Evolutionary conservation across 2,888 invertebrate genomes (phyloP).

Genomic region (Himalopsyche kuldschensis): DNA sequence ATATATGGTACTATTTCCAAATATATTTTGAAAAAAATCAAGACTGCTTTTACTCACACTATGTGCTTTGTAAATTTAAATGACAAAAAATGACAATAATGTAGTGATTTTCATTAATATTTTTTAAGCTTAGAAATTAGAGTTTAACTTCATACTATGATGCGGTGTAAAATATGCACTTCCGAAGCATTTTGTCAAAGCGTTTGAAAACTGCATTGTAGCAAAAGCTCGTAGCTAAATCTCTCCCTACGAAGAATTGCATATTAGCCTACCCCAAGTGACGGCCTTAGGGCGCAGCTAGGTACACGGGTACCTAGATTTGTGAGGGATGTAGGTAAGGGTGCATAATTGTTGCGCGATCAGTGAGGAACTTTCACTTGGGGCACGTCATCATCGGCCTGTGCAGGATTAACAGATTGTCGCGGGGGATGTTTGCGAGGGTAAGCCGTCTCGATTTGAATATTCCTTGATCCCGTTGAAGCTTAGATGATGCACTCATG

Average conservation of each 20-base stretch:
- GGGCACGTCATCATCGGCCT: neutral
- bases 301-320: slow-evolving; percentile 3
- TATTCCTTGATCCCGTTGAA: neutral
- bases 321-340: slow-evolving; percentile 7
- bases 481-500: neutral
- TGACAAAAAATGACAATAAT: too few species aligned
- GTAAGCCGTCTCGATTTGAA: slow-evolving; percentile 2
- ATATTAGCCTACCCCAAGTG: slow-evolving; percentile 29
- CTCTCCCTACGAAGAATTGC: slow-evolving; percentile 7
- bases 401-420: slow-evolving; percentile 30
- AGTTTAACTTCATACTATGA: too few species aligned
- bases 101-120: too few species aligned
- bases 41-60: too few species aligned
- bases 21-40: too few species aligned
- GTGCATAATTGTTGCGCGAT: slow-evolving; percentile 39
- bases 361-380: slow-evolving; percentile 20
- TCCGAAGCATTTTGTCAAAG: neutral
- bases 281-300: slow-evolving; percentile 16
- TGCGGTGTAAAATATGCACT: neutral
- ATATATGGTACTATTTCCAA: too few species aligned
- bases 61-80: too few species aligned
- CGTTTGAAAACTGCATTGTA: neutral
- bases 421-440: slow-evolving; percentile 11
- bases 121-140: too few species aligned
- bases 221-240: neutral